These are phyloP conservation scores for Petrosia ficiformis DNA, from an alignment of 37 sponge, comb jelly and placozoan species.

Conservation along the genomic window DNA sequence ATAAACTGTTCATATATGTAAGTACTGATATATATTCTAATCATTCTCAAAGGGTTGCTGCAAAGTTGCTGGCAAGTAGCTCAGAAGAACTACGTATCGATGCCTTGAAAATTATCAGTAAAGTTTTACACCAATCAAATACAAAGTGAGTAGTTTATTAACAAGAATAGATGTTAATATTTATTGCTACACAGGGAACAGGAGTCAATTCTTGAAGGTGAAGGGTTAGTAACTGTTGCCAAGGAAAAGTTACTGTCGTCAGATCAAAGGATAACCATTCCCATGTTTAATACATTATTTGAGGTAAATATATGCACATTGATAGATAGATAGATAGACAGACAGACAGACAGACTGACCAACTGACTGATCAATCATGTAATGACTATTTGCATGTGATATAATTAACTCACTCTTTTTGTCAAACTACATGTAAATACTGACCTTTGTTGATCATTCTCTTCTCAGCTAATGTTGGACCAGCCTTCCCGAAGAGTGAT, in stretches of 20 bases:
- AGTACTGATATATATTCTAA: too few relatives aligned
- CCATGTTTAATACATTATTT: conserved; percentile 73
- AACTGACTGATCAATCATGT: too few relatives aligned
- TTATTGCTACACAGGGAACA: conserved; percentile 19
- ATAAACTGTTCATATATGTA: too few relatives aligned
- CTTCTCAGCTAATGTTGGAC: conserved; percentile 43
- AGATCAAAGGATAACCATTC: conserved; percentile 53
- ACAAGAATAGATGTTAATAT: background rate
- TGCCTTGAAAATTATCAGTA: conserved; percentile 52
- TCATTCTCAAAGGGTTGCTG: conserved; percentile 23
- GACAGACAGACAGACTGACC: too few relatives aligned
- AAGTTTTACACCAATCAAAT: conserved; percentile 37
- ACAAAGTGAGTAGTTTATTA: conserved; percentile 15
- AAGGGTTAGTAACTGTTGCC: conserved; percentile 23
- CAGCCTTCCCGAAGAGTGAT: conserved; percentile 31
- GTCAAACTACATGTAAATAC: background rate
- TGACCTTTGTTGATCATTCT: background rate
- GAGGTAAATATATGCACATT: conserved; percentile 63
- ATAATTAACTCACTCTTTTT: too few relatives aligned
- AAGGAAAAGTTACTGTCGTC: conserved; percentile 55
- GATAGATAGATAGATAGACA: too few relatives aligned
- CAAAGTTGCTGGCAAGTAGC: conserved; percentile 33
- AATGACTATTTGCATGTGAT: too few relatives aligned
- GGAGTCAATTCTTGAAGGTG: conserved; percentile 13
- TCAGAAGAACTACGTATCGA: conserved; percentile 48